A percentile compares a stretch with the other conserved stretches of the same genome.
Conservation (phyloP, 2,888 invertebrate genomes). For the Trachelus tabidus region DNA sequence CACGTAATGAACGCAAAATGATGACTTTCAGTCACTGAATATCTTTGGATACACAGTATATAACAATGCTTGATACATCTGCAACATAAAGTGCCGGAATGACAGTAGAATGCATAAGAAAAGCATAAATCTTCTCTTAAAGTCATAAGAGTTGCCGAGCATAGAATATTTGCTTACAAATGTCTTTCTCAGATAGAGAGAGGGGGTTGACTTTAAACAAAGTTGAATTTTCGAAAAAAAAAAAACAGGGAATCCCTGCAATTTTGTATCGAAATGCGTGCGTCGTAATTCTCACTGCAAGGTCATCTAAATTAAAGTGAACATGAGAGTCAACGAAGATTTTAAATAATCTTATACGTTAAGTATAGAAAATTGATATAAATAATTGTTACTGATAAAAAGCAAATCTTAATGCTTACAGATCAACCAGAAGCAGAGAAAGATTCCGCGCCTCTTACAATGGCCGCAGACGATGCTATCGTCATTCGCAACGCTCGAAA, state of each 20-base stretch:
- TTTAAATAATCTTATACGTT: no score
- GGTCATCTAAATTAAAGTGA: not conserved
- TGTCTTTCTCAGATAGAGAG: not conserved
- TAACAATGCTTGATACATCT: not conserved
- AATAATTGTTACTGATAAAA: not conserved
- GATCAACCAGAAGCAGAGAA: slow-evolving; percentile 21
- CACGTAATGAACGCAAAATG: no score
- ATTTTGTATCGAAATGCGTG: not conserved
- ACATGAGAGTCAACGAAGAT: no score
- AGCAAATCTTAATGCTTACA: slow-evolving; percentile 11
- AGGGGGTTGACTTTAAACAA: not conserved
- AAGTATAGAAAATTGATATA: not conserved
- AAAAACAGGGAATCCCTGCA: not conserved
- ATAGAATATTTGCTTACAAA: not conserved
- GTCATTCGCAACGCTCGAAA: slow-evolving; percentile 77
- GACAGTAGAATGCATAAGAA: not conserved
- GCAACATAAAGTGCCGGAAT: not conserved
- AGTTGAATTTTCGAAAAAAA: not conserved
- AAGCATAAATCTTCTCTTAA: not conserved
- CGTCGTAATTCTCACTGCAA: not conserved
- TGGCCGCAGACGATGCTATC: slow-evolving; percentile 69
- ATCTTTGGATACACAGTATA: not conserved
- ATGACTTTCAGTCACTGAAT: no score
- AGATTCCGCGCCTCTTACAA: slow-evolving; percentile 26
- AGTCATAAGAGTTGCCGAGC: not conserved